phyloP scores from a whole-genome alignment of 1,140 invertebrate genomes.

The Trissolcus basalis region DNA sequence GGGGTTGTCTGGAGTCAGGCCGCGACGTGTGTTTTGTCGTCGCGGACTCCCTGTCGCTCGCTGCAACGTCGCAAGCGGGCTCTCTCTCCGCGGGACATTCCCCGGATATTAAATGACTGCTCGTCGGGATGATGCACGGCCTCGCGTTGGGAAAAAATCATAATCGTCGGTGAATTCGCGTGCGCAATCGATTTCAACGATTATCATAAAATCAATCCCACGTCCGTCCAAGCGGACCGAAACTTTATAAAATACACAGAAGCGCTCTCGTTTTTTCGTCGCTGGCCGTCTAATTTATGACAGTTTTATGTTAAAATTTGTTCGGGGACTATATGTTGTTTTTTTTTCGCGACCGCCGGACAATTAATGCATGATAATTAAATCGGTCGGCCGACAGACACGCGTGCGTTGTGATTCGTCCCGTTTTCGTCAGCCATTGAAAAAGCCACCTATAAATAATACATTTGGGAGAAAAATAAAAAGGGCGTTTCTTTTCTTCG shows the following conservation, averaged over 20 bases:
- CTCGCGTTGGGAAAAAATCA: constrained; percentile 16
- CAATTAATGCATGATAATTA: constrained; percentile 58
- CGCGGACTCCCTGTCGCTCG: constrained; percentile 55
- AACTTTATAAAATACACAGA: too few relatives aligned
- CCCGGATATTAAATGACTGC: constrained; percentile 58
- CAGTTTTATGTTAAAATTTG: constrained; percentile 47
- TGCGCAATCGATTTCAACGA: constrained; percentile 23
- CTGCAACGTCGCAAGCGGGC: too few relatives aligned
- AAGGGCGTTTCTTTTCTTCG: constrained; percentile 61
- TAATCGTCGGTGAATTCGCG: constrained; percentile 23
- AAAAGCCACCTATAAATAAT: constrained; percentile 55
- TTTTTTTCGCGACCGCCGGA: constrained; percentile 29
- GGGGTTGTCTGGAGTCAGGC: constrained; percentile 56
- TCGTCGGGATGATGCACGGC: constrained; percentile 40
- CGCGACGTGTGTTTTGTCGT: constrained; percentile 60
- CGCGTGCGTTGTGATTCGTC: constrained; percentile 50
- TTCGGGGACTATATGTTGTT: background rate
- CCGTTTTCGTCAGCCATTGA: constrained; percentile 41
- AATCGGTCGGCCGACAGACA: constrained; percentile 48
- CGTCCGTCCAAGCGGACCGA: too few relatives aligned
- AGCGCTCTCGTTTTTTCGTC: constrained; percentile 18
- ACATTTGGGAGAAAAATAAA: constrained; percentile 46
- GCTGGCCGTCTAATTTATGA: constrained; percentile 41
- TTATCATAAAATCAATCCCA: constrained; percentile 13
- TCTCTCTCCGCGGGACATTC: constrained; percentile 59